These are phyloP conservation scores for Theodoxus fluviatilis DNA, from an alignment of 2,888 invertebrate species.

Conservation along the genomic window DNA sequence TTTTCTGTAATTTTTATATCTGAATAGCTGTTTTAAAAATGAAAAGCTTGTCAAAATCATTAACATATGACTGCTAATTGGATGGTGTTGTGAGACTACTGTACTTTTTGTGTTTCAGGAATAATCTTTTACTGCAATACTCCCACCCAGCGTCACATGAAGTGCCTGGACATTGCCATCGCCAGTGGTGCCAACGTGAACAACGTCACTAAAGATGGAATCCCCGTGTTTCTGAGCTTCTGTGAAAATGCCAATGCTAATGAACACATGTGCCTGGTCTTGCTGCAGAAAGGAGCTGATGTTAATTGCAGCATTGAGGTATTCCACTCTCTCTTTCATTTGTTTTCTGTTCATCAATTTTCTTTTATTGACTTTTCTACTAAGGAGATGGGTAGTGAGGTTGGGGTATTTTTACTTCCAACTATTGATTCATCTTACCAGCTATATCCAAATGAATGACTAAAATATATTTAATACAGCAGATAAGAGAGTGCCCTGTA, in stretches of 20 bases:
- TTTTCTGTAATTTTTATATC: too few relatives aligned
- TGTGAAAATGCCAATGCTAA: slow-evolving; percentile 64
- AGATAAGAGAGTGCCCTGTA: too few relatives aligned
- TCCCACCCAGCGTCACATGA: slow-evolving; percentile 62
- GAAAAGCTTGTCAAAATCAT: too few relatives aligned
- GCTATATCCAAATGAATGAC: not conserved
- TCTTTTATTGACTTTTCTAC: not conserved
- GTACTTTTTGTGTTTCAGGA: too few relatives aligned
- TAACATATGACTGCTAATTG: too few relatives aligned
- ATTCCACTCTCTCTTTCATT: not conserved
- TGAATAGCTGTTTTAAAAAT: too few relatives aligned
- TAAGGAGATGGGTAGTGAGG: not conserved
- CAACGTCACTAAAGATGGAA: slow-evolving; percentile 59
- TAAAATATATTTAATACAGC: too few relatives aligned
- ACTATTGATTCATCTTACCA: not conserved
- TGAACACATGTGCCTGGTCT: slow-evolving; percentile 59
- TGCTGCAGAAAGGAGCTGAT: slow-evolving; percentile 62
- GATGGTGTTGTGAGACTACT: too few relatives aligned
- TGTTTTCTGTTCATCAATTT: not conserved
- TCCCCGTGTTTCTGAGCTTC: slow-evolving; percentile 59
- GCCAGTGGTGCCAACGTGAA: slow-evolving; percentile 63
- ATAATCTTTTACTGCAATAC: slow-evolving; percentile 63
- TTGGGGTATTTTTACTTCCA: not conserved
- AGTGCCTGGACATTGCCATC: slow-evolving; percentile 61
- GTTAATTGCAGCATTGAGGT: slow-evolving; percentile 61